Base-by-base conservation (phyloP, 2,888 invertebrate species). In the Pachycephus smyrnensis region DNA sequence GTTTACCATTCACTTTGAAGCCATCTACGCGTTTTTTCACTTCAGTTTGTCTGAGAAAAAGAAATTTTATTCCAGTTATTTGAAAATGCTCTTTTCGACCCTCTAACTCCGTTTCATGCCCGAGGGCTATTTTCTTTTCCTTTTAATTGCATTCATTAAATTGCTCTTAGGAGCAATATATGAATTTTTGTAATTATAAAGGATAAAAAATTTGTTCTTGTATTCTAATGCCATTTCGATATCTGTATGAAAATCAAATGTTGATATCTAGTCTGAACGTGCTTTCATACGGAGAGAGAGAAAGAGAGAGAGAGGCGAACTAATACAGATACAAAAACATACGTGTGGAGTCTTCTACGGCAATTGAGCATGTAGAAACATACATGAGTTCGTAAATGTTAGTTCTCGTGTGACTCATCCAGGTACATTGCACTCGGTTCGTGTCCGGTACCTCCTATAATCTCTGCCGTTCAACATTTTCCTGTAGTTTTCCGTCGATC, bases 391-490 rank as follows among this genome's bases (percentile, higher is more conserved):
- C 75, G 75, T 80, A 81, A 83, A 80, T 77, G 77, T 80, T 84
- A 84, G 85, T 86, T 84, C 83, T 9, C 84, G 83, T 85, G 84
- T 88, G 88, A 88, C 87, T 88, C 88, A 88, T 87, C 84, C 88
- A 88, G 88, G 89, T 89, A 88, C 89, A 84, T 89, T 89, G 89
- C 89, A 89, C 89, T 85, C 88, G 83, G 83, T 84, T 84, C 86
- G 85, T 79, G 81, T 86, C 85, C 86, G 84, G 84, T 86, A 82
- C 82, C 71, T 71, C n/a, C 71, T 31, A 71, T 23, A 32, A 31
- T 31, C 4, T 71, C 31, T 71, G 32, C 32, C 30, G 71, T 32
- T 71, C 71, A 33, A 15, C 71, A 33, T 71, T 71, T 55, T 23
- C 40, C 40, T 23, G 23, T 55, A 55, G 23, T 55, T 55, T 55